Evolutionary conservation across 2,113 vertebrate genomes (phyloP).

Genomic region (Struthio camelus): DNA sequence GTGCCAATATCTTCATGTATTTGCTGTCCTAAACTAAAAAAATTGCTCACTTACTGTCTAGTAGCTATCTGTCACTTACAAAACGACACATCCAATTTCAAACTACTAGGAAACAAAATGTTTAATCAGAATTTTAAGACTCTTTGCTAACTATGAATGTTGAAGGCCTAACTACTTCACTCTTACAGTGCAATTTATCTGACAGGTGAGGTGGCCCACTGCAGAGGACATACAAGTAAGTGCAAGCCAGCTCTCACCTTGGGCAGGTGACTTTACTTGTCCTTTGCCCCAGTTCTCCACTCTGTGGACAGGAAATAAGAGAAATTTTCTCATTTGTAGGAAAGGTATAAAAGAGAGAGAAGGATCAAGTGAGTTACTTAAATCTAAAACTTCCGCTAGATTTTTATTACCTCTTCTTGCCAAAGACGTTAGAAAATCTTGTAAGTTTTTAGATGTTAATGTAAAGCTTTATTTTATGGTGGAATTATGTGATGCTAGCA

Average conservation of each 20-base stretch:
- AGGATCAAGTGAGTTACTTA: neutral
- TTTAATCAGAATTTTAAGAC: conserved; percentile 66
- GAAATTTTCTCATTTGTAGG: neutral
- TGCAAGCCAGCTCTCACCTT: conserved; percentile 52
- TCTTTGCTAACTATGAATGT: conserved; percentile 48
- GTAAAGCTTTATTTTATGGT: neutral
- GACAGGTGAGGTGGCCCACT: neutral
- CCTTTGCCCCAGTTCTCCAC: neutral
- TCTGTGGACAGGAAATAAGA: neutral
- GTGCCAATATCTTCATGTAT: conserved; percentile 15
- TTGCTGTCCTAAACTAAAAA: conserved; percentile 65
- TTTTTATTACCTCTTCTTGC: neutral
- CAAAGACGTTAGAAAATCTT: neutral
- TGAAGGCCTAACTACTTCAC: conserved; percentile 1
- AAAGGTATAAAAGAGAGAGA: neutral
- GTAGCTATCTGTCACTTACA: conserved; percentile 56
- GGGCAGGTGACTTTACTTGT: neutral
- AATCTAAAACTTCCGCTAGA: neutral
- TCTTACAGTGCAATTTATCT: conserved; percentile 22
- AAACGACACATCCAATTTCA: conserved; percentile 66
- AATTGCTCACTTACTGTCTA: neutral
- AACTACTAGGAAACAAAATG: conserved; percentile 58
- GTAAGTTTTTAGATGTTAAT: neutral
- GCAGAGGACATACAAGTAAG: neutral
- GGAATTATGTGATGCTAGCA: neutral